phyloP scores from a whole-genome alignment of 1,140 invertebrate species.

The Bombus huntii region DNA sequence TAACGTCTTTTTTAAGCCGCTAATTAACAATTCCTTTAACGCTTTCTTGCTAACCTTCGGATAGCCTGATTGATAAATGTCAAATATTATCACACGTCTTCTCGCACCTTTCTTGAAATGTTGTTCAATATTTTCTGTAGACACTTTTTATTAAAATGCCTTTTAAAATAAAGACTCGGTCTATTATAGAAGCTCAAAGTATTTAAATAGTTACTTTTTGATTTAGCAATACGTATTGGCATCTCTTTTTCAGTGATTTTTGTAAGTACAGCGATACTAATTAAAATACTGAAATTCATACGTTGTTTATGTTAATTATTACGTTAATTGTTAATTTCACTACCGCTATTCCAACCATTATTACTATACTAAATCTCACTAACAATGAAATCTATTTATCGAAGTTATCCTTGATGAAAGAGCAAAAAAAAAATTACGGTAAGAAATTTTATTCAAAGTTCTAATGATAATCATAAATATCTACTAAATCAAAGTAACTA shows the following conservation, averaged over 20 bases:
- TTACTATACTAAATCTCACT: no score
- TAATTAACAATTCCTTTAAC: not conserved
- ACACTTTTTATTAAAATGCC: not conserved
- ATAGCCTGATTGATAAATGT: not conserved
- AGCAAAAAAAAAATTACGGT: no score
- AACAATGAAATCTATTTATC: no score
- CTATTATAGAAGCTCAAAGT: not conserved
- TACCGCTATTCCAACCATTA: no score
- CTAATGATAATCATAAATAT: not conserved
- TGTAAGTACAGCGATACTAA: no score
- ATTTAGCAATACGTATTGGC: no score
- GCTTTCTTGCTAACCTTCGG: not conserved
- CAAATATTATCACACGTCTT: not conserved
- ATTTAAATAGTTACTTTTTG: no score
- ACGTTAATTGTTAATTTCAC: no score
- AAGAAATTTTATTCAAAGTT: not conserved
- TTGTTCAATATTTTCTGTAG: not conserved
- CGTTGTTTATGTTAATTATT: no score
- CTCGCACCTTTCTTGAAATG: not conserved
- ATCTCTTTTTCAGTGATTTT: no score
- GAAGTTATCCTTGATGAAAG: no score
- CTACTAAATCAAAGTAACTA: not conserved
- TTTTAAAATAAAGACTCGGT: not conserved
- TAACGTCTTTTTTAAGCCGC: not conserved
- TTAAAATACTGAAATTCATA: no score